These are phyloP conservation scores for Rallus limicola DNA, from an alignment of 2,113 vertebrate genomes.

Conservation along the genomic window DNA sequence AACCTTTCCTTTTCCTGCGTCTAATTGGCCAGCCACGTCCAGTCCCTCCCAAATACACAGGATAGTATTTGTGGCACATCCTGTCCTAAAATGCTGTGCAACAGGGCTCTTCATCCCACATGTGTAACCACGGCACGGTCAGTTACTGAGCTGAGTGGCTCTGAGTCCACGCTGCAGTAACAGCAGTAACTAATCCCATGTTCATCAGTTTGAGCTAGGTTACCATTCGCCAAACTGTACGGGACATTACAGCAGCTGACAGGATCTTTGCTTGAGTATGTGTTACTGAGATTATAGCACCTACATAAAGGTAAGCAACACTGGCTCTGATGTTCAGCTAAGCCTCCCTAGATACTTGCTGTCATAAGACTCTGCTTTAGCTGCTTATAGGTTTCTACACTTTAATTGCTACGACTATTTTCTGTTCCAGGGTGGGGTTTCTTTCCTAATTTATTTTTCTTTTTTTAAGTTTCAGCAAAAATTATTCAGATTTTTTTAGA, in stretches of 20 bases:
- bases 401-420: conserved; percentile 19
- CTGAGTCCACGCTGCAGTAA: too few species aligned
- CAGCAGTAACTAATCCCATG: not conserved
- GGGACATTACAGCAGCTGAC: not conserved
- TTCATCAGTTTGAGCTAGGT: not conserved
- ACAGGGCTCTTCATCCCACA: not conserved
- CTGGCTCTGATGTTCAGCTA: not conserved
- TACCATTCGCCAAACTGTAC: not conserved
- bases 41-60: not conserved
- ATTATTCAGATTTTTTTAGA: not conserved
- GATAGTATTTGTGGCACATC: not conserved
- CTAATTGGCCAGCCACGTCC: not conserved
- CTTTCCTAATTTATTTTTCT: not conserved
- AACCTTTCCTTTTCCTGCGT: not conserved
- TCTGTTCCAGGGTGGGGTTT: not conserved
- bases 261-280: not conserved
- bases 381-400: not conserved
- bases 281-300: not conserved
- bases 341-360: not conserved
- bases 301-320: not conserved
- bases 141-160: fast-evolving
- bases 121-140: fast-evolving
- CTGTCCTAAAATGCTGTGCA: not conserved
- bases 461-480: not conserved
- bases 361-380: not conserved